A percentile compares a stretch with the other conserved stretches of the same genome.
Evolutionary conservation across 2,797 vertebrate species (phyloP).

Genomic region (Halcyon chelicuti): DNA sequence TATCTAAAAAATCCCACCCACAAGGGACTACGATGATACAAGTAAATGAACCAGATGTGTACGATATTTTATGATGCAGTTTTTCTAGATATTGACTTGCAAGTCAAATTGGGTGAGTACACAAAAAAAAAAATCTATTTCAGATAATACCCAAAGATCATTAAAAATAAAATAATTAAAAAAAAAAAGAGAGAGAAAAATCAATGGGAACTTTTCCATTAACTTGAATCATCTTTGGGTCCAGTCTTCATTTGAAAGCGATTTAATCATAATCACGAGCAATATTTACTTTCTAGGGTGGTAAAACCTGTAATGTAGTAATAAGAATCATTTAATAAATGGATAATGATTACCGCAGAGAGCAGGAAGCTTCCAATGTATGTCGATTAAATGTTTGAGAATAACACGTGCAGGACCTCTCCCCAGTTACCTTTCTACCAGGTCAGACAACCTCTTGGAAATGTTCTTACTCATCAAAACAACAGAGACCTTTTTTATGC

Average conservation of each 20-base stretch:
- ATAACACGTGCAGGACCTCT: background rate
- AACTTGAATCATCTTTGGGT: background rate
- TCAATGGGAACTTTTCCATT: constrained; percentile 25
- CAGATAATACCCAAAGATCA: background rate
- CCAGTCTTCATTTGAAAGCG: background rate
- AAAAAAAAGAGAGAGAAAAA: constrained; percentile 12
- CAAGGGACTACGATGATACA: background rate
- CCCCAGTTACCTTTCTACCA: background rate
- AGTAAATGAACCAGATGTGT: background rate
- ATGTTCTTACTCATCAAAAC: background rate
- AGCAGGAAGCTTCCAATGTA: background rate
- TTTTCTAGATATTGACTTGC: background rate
- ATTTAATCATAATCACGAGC: constrained; percentile 1
- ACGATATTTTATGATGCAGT: background rate
- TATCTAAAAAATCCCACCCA: background rate
- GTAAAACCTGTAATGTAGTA: background rate
- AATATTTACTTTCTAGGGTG: constrained; percentile 45
- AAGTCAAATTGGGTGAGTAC: background rate
- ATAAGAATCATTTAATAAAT: constrained; percentile 13
- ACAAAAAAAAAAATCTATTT: background rate
- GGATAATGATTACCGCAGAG: background rate
- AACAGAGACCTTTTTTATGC: background rate
- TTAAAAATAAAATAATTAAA: background rate
- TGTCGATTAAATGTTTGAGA: background rate
- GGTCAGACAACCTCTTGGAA: background rate